Base-by-base conservation (phyloP, 2,797 vertebrate species). In the Tinamus major region DNA sequence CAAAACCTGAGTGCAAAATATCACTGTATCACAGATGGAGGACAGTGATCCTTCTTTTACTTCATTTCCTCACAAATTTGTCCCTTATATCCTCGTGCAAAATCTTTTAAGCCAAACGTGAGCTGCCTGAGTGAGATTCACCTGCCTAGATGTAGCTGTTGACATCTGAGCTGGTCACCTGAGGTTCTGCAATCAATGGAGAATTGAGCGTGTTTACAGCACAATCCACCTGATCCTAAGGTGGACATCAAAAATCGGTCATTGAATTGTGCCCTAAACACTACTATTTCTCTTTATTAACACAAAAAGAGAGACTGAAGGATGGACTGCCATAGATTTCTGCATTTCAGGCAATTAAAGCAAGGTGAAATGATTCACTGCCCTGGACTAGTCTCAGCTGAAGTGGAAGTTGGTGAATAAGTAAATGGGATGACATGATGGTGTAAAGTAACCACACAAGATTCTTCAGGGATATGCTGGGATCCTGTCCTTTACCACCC, bases 71-170 rank as follows among this genome's bases (percentile, higher is more conserved):
- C 7, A 1, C 13, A 3, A 1, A 2, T 61, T 85, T 62, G 64
- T 85, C 35, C 76, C 75, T 56, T n/a, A 15, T 35, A 65, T 49
- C 48, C 74, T 61, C 74, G 59, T 81, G 70, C 14, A 90, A 92
- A 88, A 68, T 68, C 71, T 74, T 74, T 94, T 88, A 88, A 84
- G 92, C 85, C 77, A 79, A 94, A 94, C 39, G 23, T 23, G 88
- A 88, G 94, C 71, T 84, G 88, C 86, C 84, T 90, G 93, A 71
- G 83, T 90, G 71, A 92, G 80, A 95, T 95, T 95, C 88, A 72
- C 93, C 92, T 92, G 78, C 75, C 63, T 71, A 94, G 86, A 91
- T 5, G 51, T 79, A 79, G 68, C 70, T 89, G 78, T 90, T 93
- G 92, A 94, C 56, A 77, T 77, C 78, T 79, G 48, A 94, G 68